Percentiles rank a stretch among this genome's conserved stretches.
phyloP scores from a whole-genome alignment of 2,113 vertebrate genomes.

The Peromyscus californicus region DNA sequence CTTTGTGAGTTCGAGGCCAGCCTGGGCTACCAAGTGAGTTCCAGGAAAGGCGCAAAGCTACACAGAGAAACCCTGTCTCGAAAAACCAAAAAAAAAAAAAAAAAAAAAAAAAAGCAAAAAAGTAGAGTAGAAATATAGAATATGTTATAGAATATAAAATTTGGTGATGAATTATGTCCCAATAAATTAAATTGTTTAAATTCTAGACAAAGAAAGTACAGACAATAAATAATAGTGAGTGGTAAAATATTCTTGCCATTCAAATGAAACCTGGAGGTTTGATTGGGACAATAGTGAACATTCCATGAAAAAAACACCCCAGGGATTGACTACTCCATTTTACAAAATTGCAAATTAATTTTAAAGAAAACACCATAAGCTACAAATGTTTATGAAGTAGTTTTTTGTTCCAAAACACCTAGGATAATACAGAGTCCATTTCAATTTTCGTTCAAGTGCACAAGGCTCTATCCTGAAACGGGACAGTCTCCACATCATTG shows the following conservation, averaged over 20 bases:
- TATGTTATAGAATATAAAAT: no score
- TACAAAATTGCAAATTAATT: background rate
- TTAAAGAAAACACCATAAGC: no score
- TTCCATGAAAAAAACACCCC: background rate
- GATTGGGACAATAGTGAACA: background rate
- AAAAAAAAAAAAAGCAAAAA: background rate
- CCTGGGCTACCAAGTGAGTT: no score
- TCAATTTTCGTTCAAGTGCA: background rate
- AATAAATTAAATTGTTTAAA: background rate
- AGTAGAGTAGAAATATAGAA: background rate
- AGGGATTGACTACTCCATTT: background rate
- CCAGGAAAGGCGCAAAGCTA: no score
- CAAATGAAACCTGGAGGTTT: background rate
- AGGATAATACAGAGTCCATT: background rate
- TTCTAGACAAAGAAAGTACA: background rate
- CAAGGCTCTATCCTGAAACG: background rate
- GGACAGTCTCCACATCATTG: background rate
- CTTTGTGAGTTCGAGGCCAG: no score
- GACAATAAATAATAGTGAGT: background rate
- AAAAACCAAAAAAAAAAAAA: no score
- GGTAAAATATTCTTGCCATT: background rate
- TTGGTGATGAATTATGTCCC: background rate
- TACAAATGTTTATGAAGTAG: background rate
- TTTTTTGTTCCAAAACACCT: background rate
- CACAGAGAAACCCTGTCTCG: no score